Evolutionary conservation across 1,140 invertebrate species (phyloP).

Genomic region (Helicoverpa armigera): DNA sequence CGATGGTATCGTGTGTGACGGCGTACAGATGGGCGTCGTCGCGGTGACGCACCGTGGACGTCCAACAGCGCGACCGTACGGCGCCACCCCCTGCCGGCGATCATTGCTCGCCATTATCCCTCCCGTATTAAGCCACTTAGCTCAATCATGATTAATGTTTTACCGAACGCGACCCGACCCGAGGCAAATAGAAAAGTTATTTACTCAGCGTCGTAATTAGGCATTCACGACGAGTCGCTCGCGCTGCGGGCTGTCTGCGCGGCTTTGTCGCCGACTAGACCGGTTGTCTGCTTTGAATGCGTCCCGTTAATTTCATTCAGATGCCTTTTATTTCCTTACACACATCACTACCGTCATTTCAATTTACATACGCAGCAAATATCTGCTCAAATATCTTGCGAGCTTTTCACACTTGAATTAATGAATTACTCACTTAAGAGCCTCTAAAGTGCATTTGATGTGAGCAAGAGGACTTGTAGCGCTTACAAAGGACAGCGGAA

Average conservation of each 20-base stretch:
- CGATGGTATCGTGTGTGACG: slow-evolving; percentile 15
- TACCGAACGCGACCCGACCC: slow-evolving; percentile 78
- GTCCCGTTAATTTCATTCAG: slow-evolving; percentile 63
- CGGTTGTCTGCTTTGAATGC: slow-evolving; percentile 70
- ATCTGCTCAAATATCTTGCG: neutral
- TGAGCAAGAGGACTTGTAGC: neutral
- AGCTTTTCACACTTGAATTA: neutral
- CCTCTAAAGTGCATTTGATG: no score
- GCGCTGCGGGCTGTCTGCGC: slow-evolving; percentile 74
- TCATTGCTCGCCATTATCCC: slow-evolving; percentile 83
- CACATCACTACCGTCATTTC: slow-evolving; percentile 34
- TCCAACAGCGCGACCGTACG: slow-evolving; percentile 71
- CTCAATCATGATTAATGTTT: slow-evolving; percentile 87
- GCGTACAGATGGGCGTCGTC: slow-evolving; percentile 27
- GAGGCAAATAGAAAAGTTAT: slow-evolving; percentile 84
- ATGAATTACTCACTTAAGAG: neutral
- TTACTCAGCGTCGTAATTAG: slow-evolving; percentile 84
- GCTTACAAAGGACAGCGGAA: neutral
- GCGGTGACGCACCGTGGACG: slow-evolving; percentile 65
- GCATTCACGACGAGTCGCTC: slow-evolving; percentile 80
- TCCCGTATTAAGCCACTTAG: slow-evolving; percentile 86
- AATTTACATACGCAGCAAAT: neutral
- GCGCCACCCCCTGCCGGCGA: slow-evolving; percentile 81
- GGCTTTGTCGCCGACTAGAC: slow-evolving; percentile 75
- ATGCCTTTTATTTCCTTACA: slow-evolving; percentile 55